A percentile compares a stretch with the other conserved stretches of the same genome.
These are phyloP conservation scores for Phrynosoma blainvillii DNA, from an alignment of 2,113 vertebrate genomes.

Conservation along the genomic window DNA sequence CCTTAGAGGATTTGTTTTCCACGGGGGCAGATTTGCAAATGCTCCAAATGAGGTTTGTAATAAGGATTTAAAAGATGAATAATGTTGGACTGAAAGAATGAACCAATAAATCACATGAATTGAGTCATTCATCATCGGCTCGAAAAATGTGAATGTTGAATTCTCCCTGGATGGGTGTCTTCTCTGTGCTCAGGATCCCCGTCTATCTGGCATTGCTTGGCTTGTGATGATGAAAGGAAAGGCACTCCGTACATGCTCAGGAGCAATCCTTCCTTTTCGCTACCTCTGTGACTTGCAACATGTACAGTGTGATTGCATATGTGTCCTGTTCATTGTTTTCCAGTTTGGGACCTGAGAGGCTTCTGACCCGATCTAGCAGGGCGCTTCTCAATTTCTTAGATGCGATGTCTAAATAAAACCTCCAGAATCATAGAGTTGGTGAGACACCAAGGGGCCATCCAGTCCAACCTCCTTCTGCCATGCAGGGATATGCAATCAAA, in stretches of 20 bases:
- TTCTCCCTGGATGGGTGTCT: background rate
- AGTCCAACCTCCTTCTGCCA: too few relatives aligned
- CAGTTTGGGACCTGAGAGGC: too few relatives aligned
- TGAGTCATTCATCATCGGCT: background rate
- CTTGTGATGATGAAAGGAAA: background rate
- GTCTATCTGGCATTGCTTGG: background rate
- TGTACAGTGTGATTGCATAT: too few relatives aligned
- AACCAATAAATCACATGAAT: background rate
- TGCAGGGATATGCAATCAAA: too few relatives aligned
- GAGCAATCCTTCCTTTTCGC: background rate
- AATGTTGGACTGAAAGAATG: background rate
- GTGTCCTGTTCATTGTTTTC: too few relatives aligned
- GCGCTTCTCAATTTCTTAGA: too few relatives aligned
- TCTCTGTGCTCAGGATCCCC: background rate
- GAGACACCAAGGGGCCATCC: too few relatives aligned
- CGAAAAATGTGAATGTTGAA: background rate
- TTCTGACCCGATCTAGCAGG: too few relatives aligned
- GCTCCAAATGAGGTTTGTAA: background rate
- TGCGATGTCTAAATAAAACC: too few relatives aligned
- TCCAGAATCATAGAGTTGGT: too few relatives aligned
- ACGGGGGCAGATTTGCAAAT: background rate
- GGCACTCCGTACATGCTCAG: background rate
- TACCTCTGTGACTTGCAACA: too few relatives aligned
- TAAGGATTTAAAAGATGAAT: slow-evolving; percentile 12
- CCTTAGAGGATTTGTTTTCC: background rate